Evolutionary conservation across 2,797 vertebrate genomes (phyloP).

Genomic region (Coracias cyanogaster): DNA sequence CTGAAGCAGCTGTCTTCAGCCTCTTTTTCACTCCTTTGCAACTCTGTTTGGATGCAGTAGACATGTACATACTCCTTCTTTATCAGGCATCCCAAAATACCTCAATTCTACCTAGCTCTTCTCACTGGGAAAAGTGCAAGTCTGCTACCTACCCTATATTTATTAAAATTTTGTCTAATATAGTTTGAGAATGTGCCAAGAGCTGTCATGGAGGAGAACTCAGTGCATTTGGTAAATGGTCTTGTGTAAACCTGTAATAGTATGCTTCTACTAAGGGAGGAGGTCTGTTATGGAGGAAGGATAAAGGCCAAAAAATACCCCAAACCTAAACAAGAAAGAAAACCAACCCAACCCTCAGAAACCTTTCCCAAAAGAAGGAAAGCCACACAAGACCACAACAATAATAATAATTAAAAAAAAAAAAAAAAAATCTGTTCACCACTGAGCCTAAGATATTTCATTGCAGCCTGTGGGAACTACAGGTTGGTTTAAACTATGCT

Average conservation of each 20-base stretch:
- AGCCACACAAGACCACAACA: neutral
- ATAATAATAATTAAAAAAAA: neutral
- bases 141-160: neutral
- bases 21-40: neutral
- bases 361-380: neutral
- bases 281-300: neutral
- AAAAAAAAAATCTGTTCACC: neutral
- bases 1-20: neutral
- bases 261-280: neutral
- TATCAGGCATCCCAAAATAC: neutral
- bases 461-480: neutral
- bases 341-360: neutral
- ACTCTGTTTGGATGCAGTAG: neutral
- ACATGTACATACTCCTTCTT: neutral
- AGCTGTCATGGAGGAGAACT: neutral
- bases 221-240: neutral
- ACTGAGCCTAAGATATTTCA: neutral
- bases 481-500: neutral
- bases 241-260: neutral
- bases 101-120: neutral
- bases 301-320: rapidly evolving
- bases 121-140: neutral
- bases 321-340: neutral
- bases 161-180: neutral
- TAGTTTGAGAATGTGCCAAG: neutral